phyloP scores from a whole-genome alignment of 2,113 vertebrate species.

The Toxotes jaculatrix region DNA sequence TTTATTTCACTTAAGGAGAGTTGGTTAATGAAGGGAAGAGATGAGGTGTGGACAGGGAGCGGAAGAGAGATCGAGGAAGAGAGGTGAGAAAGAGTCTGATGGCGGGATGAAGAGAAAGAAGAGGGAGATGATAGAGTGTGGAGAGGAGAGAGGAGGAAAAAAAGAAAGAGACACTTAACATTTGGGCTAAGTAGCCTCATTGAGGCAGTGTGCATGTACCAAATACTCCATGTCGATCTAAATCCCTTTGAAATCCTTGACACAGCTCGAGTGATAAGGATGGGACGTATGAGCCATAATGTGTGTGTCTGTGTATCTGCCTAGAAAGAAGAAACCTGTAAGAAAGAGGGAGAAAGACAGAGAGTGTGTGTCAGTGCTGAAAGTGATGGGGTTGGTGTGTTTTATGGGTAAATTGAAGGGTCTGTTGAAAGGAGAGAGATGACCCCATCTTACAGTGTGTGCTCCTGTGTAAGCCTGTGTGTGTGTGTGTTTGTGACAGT shows the following conservation, averaged over 20 bases:
- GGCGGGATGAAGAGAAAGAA: background rate
- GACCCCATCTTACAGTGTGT: conserved; percentile 47
- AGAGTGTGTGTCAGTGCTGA: conserved; percentile 32
- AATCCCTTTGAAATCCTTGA: conserved; percentile 61
- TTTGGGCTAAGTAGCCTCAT: conserved; percentile 48
- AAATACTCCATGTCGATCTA: conserved; percentile 54
- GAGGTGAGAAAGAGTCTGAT: background rate
- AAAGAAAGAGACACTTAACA: conserved; percentile 36
- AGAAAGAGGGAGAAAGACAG: background rate
- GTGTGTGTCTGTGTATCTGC: conserved; percentile 12
- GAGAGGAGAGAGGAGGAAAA: background rate
- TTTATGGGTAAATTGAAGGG: conserved; percentile 77
- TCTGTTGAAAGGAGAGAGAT: conserved; percentile 71
- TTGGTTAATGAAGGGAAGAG: conserved; percentile 55
- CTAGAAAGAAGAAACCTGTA: background rate
- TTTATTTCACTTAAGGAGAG: conserved; percentile 54
- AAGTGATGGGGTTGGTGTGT: conserved; percentile 58
- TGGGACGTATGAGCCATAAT: background rate
- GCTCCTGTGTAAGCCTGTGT: conserved; percentile 7
- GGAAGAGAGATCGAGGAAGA: background rate
- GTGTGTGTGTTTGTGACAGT: conserved; percentile 9
- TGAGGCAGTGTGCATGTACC: conserved; percentile 35
- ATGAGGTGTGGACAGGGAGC: conserved; percentile 40
- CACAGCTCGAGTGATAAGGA: conserved; percentile 44
- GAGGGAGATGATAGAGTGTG: conserved; percentile 8